Evolutionary conservation across 2,797 vertebrate species (phyloP).

Genomic region (Cetoscarus ocellatus): DNA sequence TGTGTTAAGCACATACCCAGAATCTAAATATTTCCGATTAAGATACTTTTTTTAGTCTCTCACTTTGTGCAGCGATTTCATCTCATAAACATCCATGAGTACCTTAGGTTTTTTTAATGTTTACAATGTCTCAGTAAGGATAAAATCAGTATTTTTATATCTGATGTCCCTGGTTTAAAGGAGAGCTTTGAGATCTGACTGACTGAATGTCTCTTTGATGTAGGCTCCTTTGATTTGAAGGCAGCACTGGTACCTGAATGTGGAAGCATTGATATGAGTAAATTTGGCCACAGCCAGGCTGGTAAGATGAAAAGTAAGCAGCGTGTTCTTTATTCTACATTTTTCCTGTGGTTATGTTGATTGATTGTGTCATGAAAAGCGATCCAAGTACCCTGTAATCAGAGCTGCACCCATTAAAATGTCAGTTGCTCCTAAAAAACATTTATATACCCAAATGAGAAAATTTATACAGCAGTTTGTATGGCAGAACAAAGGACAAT

Average conservation of each 20-base stretch:
- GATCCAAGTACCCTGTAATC: no score
- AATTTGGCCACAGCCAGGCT: constrained; percentile 76
- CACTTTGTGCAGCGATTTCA: not conserved
- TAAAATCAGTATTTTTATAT: not conserved
- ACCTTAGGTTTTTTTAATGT: constrained; percentile 6
- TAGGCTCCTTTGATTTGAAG: constrained; percentile 81
- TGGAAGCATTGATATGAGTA: constrained; percentile 77
- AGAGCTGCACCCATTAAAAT: no score
- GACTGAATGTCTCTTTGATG: constrained; percentile 31
- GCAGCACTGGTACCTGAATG: constrained; percentile 75
- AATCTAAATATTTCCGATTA: not conserved
- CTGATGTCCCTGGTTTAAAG: constrained; percentile 3
- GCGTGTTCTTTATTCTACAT: not conserved
- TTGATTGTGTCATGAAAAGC: not conserved
- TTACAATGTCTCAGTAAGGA: constrained; percentile 2
- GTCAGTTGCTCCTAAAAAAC: no score
- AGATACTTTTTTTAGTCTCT: not conserved
- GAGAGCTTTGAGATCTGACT: constrained; percentile 1
- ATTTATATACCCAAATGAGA: no score
- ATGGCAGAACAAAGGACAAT: no score
- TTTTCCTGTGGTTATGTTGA: not conserved
- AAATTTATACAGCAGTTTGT: no score
- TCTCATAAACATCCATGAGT: not conserved
- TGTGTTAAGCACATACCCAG: not conserved
- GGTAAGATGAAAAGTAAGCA: constrained; percentile 79